A percentile compares a stretch with the other conserved stretches of the same genome.
phyloP scores from a whole-genome alignment of 92 coral and sea anemone genomes.

The Paramuricea clavata region DNA sequence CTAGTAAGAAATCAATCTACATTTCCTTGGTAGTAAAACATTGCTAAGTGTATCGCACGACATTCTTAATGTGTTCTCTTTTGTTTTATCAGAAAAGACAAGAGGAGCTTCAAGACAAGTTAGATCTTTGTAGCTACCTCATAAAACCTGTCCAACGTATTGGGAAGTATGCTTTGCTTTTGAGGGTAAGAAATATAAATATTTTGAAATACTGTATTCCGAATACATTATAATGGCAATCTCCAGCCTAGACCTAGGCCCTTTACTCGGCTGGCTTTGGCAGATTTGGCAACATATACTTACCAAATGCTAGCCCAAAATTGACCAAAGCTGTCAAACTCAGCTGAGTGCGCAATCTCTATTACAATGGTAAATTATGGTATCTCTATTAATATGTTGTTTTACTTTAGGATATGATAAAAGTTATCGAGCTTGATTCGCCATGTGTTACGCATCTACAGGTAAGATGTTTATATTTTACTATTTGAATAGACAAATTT shows the following conservation, averaged over 20 bases:
- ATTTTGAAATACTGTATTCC: neutral
- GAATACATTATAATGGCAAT: neutral
- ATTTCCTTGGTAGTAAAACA: no score
- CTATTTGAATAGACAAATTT: no score
- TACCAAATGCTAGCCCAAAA: no score
- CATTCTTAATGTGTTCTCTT: neutral
- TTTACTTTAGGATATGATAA: slow-evolving; percentile 86
- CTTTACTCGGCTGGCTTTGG: no score
- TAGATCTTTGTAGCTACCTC: slow-evolving; percentile 95
- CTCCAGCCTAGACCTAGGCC: no score
- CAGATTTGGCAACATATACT: no score
- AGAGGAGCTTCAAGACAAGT: slow-evolving; percentile 92
- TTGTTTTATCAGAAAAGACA: slow-evolving; percentile 78
- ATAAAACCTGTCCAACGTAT: slow-evolving; percentile 98
- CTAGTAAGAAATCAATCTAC: no score
- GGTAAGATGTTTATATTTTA: slow-evolving; percentile 47
- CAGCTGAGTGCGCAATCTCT: no score
- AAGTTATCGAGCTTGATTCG: slow-evolving; percentile 69
- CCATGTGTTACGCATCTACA: slow-evolving; percentile 81
- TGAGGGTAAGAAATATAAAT: slow-evolving; percentile 74
- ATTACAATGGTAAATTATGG: no score
- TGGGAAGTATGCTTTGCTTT: slow-evolving; percentile 91
- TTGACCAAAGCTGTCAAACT: no score
- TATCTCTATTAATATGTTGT: slow-evolving; percentile 10
- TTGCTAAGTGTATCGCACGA: no score